A percentile compares a stretch with the other conserved stretches of the same genome.
These are phyloP conservation scores for Neoniphon sammara DNA, from an alignment of 2,797 vertebrate genomes.

Conservation along the genomic window DNA sequence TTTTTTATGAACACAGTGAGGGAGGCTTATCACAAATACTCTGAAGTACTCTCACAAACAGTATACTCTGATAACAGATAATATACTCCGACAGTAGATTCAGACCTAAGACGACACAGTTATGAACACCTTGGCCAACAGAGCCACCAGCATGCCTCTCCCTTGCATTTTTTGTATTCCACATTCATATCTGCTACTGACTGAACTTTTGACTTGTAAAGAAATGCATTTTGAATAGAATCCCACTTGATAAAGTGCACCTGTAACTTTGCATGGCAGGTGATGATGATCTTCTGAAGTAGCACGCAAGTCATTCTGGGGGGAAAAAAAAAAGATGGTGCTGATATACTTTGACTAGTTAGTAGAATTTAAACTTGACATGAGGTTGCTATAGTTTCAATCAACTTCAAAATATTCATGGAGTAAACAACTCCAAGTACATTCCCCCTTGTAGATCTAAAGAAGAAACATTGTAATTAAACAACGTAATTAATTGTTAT, in stretches of 20 bases:
- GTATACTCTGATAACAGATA: no score
- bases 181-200: neutral
- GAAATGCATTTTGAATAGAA: neutral
- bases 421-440: conserved; percentile 61
- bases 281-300: no score
- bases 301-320: no score
- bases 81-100: no score
- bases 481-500: conserved; percentile 70
- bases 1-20: conserved; percentile 7
- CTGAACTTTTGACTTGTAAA: neutral
- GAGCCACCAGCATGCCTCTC: no score
- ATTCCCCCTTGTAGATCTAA: conserved; percentile 39
- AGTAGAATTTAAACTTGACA: conserved; percentile 12
- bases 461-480: conserved; percentile 70
- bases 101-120: no score
- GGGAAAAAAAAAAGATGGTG: neutral
- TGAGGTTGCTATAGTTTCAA: conserved; percentile 31
- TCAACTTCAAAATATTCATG: conserved; percentile 42
- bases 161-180: no score
- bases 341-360: neutral
- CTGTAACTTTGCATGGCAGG: no score
- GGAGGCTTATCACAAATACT: no score
- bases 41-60: no score
- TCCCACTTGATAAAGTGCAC: neutral
- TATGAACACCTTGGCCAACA: no score